Evolutionary conservation across 1,140 invertebrate genomes (phyloP), one percentile per base, ranked within the genome.

Genomic region (Neoseiulus cucumeris): DNA sequence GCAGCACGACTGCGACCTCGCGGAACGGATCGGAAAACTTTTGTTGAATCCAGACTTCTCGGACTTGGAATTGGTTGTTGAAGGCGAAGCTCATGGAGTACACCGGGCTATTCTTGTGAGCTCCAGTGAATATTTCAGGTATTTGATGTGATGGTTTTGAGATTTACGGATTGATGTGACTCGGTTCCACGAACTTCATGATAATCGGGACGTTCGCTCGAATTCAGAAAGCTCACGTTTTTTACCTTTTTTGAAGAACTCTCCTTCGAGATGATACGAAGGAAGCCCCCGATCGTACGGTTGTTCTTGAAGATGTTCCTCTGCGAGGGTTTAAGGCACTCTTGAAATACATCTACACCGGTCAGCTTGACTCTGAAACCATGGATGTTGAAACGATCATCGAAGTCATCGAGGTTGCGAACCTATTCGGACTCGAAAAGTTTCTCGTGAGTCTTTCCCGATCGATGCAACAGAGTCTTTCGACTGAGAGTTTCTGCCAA

Each of bases 291-390:
- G 76, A 85, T 73, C 77, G 79, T 39, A 87, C 92, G 79, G 88
- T 98, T 66, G 84, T 86, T 70, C 73, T 98, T 18, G 84, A 86
- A 74, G 87, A 85, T 69, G 83, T 91, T 29, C 87, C 87, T n/a
- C 75, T 92, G 25, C 80, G 83, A 66, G 87, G 91, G 20, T 98
- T 98, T 72, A 89, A 90, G 76, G 82, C 83, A 59, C 77, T 98
- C 0, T 77, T 98, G 0, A 85, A 88, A 72, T 98, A 98, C 77
- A 91, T 98, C 55, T 98, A 98, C 74, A 92, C 89, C 66, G 88
- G 89, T 42, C 84, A 84, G 69, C 85, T 97, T 80, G 85, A 85
- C 78, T 92, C 68, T 85, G 86, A 72, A 17, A 20, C 1, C 1
- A 12, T 59, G 4, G 22, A 59, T 12, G 88, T 92, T 73, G 89